Evolutionary conservation across 2,797 vertebrate genomes (phyloP).

Genomic region (Sebastes umbrosus): DNA sequence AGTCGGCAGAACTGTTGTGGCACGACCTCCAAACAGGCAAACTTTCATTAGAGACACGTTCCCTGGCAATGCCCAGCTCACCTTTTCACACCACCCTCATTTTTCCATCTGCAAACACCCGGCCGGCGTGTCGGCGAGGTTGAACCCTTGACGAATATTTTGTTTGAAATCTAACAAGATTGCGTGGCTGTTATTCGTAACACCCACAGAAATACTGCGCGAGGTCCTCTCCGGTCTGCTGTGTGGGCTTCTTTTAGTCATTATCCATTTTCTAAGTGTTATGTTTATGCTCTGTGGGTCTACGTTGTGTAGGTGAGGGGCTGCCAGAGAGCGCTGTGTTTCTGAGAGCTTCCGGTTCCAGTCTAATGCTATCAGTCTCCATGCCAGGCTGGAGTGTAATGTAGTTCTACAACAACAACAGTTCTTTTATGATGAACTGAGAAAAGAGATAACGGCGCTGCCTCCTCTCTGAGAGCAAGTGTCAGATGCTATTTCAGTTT

Average conservation of each 20-base stretch:
- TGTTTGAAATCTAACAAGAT: slow-evolving; percentile 29
- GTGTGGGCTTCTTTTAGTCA: slow-evolving; percentile 50
- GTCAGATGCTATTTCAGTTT: not conserved
- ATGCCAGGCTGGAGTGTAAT: not conserved
- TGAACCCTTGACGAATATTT: slow-evolving; percentile 12
- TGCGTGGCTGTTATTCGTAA: slow-evolving; percentile 6
- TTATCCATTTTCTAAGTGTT: slow-evolving; percentile 47
- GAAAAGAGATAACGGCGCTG: not conserved
- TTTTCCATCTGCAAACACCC: not conserved
- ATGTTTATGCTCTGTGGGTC: slow-evolving; percentile 27
- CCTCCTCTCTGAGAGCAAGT: not conserved
- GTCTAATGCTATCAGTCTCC: not conserved
- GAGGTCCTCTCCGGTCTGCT: slow-evolving; percentile 9
- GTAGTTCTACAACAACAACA: not conserved
- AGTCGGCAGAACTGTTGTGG: slow-evolving; percentile 24
- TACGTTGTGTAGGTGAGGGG: slow-evolving; percentile 30
- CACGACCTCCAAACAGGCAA: slow-evolving; percentile 33
- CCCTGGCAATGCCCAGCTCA: slow-evolving; percentile 12
- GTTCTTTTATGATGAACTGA: slow-evolving; percentile 8
- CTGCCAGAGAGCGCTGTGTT: slow-evolving; percentile 6
- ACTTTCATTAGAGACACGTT: slow-evolving; percentile 35
- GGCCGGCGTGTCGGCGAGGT: slow-evolving; percentile 3
- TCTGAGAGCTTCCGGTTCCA: slow-evolving; percentile 8
- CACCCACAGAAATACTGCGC: slow-evolving; percentile 26
- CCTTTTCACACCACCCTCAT: slow-evolving; percentile 26